Evolutionary conservation across 2,888 invertebrate genomes (phyloP).

Genomic region (Amiota communis): DNA sequence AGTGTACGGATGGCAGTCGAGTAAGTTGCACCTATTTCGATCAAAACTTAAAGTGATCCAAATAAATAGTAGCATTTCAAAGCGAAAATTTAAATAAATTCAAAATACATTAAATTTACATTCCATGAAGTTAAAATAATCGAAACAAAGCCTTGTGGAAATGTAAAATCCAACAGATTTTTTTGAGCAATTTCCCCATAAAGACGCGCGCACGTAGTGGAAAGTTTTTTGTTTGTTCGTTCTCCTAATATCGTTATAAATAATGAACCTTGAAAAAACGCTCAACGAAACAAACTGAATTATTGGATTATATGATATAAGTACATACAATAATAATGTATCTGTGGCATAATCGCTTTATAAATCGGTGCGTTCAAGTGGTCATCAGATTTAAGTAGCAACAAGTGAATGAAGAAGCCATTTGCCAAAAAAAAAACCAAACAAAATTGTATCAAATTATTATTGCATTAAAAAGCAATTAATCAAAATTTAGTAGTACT

Average conservation of each 20-base stretch:
- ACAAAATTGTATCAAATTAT: slow-evolving; percentile 11
- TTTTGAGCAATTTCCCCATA: background rate
- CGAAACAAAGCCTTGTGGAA: background rate
- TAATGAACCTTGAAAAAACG: slow-evolving; percentile 14
- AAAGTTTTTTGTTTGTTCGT: background rate
- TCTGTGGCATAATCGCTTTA: slow-evolving; percentile 21
- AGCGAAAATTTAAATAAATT: slow-evolving; percentile 26
- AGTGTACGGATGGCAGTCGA: slow-evolving; percentile 67
- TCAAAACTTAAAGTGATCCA: background rate
- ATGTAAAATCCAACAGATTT: slow-evolving; percentile 22
- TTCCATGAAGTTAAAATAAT: background rate
- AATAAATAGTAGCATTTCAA: background rate
- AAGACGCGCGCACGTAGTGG: slow-evolving; percentile 36
- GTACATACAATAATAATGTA: background rate
- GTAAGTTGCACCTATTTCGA: slow-evolving; percentile 46
- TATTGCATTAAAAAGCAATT: slow-evolving; percentile 36
- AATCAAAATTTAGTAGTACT: slow-evolving; percentile 34
- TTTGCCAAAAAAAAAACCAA: background rate
- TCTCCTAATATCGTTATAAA: background rate
- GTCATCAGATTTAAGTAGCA: slow-evolving; percentile 10
- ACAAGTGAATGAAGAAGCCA: slow-evolving; percentile 17
- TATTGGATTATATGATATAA: background rate
- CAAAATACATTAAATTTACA: background rate
- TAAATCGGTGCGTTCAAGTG: slow-evolving; percentile 19
- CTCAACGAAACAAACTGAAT: slow-evolving; percentile 11